Evolutionary conservation across 37 sponge, comb jelly and placozoan species (phyloP).

Genomic region (Aphrocallistes beatrix): DNA sequence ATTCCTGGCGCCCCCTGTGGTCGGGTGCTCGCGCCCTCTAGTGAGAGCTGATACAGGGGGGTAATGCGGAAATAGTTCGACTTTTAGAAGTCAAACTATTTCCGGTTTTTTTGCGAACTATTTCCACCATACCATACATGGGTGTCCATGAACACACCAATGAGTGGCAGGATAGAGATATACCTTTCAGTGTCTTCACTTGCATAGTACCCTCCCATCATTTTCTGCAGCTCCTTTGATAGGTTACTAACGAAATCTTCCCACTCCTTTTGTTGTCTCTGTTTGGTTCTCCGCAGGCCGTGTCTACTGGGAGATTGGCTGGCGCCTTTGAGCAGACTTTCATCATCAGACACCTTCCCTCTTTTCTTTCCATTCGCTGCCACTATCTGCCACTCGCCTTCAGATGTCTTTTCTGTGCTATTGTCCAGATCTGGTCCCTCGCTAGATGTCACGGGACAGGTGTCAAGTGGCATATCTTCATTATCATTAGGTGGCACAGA

Average conservation of each 20-base stretch:
- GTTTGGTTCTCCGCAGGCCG: background rate
- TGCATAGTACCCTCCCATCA: constrained; percentile 7
- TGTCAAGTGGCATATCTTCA: background rate
- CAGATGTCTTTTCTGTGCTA: background rate
- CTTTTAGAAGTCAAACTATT: too few species aligned
- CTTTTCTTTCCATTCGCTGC: background rate
- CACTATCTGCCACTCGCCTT: background rate
- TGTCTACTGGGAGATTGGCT: background rate
- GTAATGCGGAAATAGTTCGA: too few species aligned
- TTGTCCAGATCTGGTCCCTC: background rate
- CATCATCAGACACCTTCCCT: background rate
- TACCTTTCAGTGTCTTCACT: constrained; percentile 8
- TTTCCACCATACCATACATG: too few species aligned
- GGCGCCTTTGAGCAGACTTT: background rate
- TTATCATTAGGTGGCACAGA: background rate
- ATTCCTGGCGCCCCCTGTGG: too few species aligned
- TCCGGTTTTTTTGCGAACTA: too few species aligned
- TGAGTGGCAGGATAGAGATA: too few species aligned
- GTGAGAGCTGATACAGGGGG: too few species aligned
- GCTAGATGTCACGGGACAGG: background rate
- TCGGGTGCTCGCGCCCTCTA: too few species aligned
- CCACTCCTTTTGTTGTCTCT: background rate
- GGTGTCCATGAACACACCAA: too few species aligned
- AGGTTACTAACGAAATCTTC: background rate
- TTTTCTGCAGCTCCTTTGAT: background rate